A percentile compares a stretch with the other conserved stretches of the same genome.
Conservation (phyloP, 2,797 vertebrate species). For the Fistularia commersonii region DNA sequence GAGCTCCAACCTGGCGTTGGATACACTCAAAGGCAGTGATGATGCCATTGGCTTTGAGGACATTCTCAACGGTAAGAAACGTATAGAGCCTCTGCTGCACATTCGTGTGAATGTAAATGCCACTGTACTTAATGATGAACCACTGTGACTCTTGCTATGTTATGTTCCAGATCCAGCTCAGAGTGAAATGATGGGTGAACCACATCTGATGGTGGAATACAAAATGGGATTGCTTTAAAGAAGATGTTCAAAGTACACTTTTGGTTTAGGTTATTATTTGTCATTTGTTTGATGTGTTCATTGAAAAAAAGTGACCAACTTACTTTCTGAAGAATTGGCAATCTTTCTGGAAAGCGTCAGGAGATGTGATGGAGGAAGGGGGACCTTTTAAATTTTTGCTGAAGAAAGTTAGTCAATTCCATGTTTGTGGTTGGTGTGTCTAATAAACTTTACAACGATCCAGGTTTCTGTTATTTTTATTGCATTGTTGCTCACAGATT, state of each 20-base stretch:
- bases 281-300: constrained; percentile 4
- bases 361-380: too few species aligned
- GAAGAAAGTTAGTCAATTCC: neutral
- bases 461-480: neutral
- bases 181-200: constrained; percentile 92
- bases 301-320: constrained; percentile 6
- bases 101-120: neutral
- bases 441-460: constrained; percentile 57
- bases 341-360: neutral
- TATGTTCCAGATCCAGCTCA: constrained; percentile 83
- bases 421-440: constrained; percentile 37
- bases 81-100: neutral
- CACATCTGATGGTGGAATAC: constrained; percentile 91
- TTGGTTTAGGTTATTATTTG: constrained; percentile 18
- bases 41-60: constrained; percentile 91
- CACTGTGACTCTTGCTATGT: constrained; percentile 1
- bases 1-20: constrained; percentile 90
- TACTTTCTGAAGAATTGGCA: constrained; percentile 5
- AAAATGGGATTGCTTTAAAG: constrained; percentile 86
- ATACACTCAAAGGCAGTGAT: constrained; percentile 87
- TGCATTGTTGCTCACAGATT: neutral
- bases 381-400: too few species aligned
- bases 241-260: constrained; percentile 12
- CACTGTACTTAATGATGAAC: constrained; percentile 1
- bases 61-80: constrained; percentile 83